Percentiles rank a stretch among this genome's conserved stretches.
These are phyloP conservation scores for Glaucomys volans DNA, from an alignment of 2,113 vertebrate species.

Conservation along the genomic window DNA sequence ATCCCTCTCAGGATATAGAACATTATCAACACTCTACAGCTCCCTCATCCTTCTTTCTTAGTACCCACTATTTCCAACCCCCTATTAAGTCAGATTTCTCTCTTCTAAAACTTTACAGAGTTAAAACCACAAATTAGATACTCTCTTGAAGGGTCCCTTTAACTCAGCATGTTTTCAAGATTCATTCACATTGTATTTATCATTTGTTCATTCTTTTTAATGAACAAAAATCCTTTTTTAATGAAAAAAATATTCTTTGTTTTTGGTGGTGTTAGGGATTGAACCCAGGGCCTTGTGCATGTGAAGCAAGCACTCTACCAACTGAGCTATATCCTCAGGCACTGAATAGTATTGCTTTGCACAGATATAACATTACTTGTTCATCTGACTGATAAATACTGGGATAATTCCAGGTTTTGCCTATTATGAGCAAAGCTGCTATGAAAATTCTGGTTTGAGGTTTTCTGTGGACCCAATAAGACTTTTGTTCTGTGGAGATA, in stretches of 20 bases:
- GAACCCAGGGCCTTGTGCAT: too few relatives aligned
- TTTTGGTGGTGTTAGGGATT: too few relatives aligned
- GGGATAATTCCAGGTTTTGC: not conserved
- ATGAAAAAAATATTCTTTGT: too few relatives aligned
- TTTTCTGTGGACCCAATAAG: not conserved
- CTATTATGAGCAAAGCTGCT: not conserved
- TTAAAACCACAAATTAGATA: not conserved
- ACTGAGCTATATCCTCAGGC: too few relatives aligned
- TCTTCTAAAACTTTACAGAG: not conserved
- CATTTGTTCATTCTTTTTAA: not conserved
- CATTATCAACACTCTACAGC: too few relatives aligned
- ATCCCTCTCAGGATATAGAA: not conserved
- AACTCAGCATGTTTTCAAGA: not conserved
- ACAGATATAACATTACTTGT: not conserved
- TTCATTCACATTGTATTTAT: not conserved
- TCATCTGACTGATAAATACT: not conserved
- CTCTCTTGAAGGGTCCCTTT: not conserved
- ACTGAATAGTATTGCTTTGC: not conserved
- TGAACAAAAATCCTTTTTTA: too few relatives aligned
- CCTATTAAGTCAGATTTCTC: not conserved
- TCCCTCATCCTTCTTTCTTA: not conserved
- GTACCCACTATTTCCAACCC: not conserved
- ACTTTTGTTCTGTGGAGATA: not conserved
- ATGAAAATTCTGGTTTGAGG: not conserved
- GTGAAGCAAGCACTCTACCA: too few relatives aligned